Evolutionary conservation across 1,140 invertebrate species (phyloP).

Genomic region (Hetaerina americana): DNA sequence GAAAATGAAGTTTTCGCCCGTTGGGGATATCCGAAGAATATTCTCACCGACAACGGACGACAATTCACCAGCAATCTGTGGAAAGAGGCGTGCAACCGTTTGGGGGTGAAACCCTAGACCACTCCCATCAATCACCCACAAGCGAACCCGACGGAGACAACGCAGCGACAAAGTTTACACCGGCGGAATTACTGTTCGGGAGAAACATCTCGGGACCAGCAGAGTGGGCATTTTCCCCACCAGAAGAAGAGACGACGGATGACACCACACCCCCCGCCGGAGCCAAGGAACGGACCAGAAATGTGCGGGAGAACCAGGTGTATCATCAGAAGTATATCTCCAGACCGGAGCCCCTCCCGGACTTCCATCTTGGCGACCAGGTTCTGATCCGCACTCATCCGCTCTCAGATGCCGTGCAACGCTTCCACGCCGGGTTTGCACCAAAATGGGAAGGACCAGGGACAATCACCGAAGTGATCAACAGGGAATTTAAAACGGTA

Average conservation of each 20-base stretch:
- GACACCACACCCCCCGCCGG: too few relatives aligned
- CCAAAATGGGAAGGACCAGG: slow-evolving; percentile 9
- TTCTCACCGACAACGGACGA: slow-evolving; percentile 21
- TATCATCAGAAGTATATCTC: too few relatives aligned
- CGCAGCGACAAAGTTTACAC: too few relatives aligned
- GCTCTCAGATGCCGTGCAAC: slow-evolving; percentile 10
- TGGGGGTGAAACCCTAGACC: slow-evolving; percentile 14
- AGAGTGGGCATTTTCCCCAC: too few relatives aligned
- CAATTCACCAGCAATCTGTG: slow-evolving; percentile 17
- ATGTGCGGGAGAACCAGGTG: too few relatives aligned
- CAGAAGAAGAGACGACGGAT: too few relatives aligned
- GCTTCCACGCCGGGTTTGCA: slow-evolving; percentile 10
- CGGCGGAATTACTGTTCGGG: too few relatives aligned
- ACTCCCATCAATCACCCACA: slow-evolving; percentile 20
- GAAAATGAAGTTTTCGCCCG: too few relatives aligned
- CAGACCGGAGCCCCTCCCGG: too few relatives aligned
- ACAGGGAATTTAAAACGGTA: neutral
- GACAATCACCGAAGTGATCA: neutral
- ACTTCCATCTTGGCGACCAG: slow-evolving; percentile 3
- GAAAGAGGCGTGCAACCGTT: slow-evolving; percentile 3
- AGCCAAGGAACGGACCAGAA: too few relatives aligned
- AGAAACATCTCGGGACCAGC: too few relatives aligned
- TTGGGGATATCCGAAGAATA: too few relatives aligned
- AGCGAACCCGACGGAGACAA: slow-evolving; percentile 21
- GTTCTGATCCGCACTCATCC: slow-evolving; percentile 7